Evolutionary conservation across 2,888 invertebrate genomes (phyloP).

Genomic region (Caenorhabditis sp.): DNA sequence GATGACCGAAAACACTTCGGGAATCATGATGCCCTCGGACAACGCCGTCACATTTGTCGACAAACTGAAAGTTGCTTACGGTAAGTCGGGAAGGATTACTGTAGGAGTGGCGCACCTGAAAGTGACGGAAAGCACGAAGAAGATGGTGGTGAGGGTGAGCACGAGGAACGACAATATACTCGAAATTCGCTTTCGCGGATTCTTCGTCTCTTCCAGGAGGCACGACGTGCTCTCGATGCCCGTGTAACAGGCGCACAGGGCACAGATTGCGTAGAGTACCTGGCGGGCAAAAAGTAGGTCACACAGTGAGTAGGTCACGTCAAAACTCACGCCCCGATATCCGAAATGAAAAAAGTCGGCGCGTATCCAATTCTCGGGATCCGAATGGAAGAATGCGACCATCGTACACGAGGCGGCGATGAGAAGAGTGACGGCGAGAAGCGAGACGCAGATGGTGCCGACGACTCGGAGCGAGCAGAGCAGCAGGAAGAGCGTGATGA

Average conservation of each 20-base stretch:
- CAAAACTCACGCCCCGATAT: conserved; percentile 39
- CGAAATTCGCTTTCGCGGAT: conserved; percentile 50
- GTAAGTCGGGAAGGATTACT: background rate
- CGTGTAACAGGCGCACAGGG: conserved; percentile 56
- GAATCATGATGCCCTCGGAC: conserved; percentile 48
- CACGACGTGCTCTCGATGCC: conserved; percentile 62
- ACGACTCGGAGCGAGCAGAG: conserved; percentile 61
- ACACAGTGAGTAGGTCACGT: too few species aligned
- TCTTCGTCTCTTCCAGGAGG: conserved; percentile 62
- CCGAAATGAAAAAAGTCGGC: conserved; percentile 64
- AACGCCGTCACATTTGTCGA: conserved; percentile 59
- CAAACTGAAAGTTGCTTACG: conserved; percentile 35
- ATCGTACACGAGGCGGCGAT: conserved; percentile 62
- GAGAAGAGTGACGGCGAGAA: conserved; percentile 59
- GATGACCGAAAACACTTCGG: conserved; percentile 58
- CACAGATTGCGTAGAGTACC: conserved; percentile 53
- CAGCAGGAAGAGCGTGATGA: conserved; percentile 60
- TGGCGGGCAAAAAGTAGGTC: too few species aligned
- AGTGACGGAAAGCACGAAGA: conserved; percentile 40
- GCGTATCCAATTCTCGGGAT: conserved; percentile 65
- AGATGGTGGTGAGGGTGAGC: conserved; percentile 35
- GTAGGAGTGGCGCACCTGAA: conserved; percentile 34
- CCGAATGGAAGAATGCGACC: conserved; percentile 67
- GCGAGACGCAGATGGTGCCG: conserved; percentile 60
- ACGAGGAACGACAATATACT: conserved; percentile 38